Evolutionary conservation across 2,888 invertebrate genomes (phyloP).

Genomic region (Drosophila atripex): DNA sequence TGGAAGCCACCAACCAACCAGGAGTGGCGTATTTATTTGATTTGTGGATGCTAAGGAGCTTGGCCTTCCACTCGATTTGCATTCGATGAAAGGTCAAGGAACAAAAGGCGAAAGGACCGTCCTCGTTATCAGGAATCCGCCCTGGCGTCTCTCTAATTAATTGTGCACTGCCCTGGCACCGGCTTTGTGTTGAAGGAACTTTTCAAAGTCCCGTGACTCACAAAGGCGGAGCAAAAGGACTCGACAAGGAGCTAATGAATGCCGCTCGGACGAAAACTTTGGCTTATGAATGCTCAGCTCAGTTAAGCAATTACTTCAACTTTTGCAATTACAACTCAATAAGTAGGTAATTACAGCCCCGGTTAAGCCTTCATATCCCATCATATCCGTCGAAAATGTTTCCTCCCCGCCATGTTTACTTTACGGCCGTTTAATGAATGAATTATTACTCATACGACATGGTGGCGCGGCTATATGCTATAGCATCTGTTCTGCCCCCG

Average conservation of each 20-base stretch:
- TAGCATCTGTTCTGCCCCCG: neutral
- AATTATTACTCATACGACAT: conserved; percentile 52
- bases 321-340: conserved; percentile 76
- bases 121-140: conserved; percentile 25
- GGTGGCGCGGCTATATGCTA: conserved; percentile 4
- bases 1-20: neutral
- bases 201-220: conserved; percentile 19
- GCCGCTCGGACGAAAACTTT: conserved; percentile 16
- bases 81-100: conserved; percentile 12
- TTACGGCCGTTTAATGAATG: conserved; percentile 51
- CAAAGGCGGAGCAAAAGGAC: conserved; percentile 29
- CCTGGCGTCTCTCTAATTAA: conserved; percentile 21
- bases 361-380: conserved; percentile 1
- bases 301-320: conserved; percentile 58
- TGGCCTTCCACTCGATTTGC: conserved; percentile 39
- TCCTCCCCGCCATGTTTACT: conserved; percentile 14
- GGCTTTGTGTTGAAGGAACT: conserved; percentile 32
- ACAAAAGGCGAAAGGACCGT: conserved; percentile 9
- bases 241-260: conserved; percentile 50
- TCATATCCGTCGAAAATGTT: conserved; percentile 29
- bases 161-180: conserved; percentile 1
- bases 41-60: neutral
- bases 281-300: conserved; percentile 26
- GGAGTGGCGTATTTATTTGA: neutral
- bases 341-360: conserved; percentile 63